Conservation (phyloP, 2,888 invertebrate genomes). For the Chrysolina oricalcia region DNA sequence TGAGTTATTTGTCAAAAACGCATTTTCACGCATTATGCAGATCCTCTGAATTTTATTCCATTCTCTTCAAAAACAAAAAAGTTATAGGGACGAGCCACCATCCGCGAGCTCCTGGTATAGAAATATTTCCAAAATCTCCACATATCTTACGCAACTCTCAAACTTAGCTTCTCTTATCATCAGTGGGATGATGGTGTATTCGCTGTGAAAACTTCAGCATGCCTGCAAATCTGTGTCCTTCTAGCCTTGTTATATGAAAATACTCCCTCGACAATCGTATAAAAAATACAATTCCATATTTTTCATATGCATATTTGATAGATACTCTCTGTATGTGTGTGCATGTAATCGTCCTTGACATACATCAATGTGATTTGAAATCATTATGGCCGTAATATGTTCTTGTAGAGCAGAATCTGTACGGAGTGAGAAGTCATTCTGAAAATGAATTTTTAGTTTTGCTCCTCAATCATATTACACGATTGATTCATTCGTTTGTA, state of each 20-base stretch:
- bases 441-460: slow-evolving; percentile 41
- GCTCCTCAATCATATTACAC: background rate
- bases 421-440: slow-evolving; percentile 36
- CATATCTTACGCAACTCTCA: slow-evolving; percentile 8
- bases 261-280: slow-evolving; percentile 70
- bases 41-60: no score
- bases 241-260: slow-evolving; percentile 67
- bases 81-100: no score
- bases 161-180: slow-evolving; percentile 25
- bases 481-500: slow-evolving; percentile 9
- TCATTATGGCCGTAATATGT: slow-evolving; percentile 31
- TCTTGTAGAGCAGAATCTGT: slow-evolving; percentile 20
- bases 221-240: slow-evolving; percentile 65
- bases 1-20: no score
- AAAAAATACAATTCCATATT: slow-evolving; percentile 66
- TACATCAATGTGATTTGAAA: slow-evolving; percentile 45
- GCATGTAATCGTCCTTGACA: slow-evolving; percentile 57
- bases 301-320: slow-evolving; percentile 66
- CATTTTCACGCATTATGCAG: no score
- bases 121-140: slow-evolving; percentile 18
- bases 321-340: slow-evolving; percentile 56
- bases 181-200: slow-evolving; percentile 20
- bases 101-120: no score
- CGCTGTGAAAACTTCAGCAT: slow-evolving; percentile 56
- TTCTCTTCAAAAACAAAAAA: no score